Conservation (phyloP, 2,888 invertebrate species). For the Nomada ferruginata region DNA sequence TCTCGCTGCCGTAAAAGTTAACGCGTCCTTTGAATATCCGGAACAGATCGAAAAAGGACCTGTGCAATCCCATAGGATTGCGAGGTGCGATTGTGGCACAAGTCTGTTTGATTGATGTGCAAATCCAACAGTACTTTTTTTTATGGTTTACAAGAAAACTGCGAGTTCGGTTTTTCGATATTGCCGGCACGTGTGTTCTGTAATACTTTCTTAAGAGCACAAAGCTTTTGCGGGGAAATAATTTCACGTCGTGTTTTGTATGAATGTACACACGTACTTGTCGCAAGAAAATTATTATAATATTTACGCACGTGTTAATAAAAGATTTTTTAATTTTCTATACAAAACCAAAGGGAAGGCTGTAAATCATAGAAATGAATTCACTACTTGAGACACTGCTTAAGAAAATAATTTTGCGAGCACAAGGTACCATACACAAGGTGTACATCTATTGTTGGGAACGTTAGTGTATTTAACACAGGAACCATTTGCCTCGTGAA, state of each 20-base stretch:
- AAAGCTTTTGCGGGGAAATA: not conserved
- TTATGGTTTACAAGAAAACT: slow-evolving; percentile 2
- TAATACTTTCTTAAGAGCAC: not conserved
- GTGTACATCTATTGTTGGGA: no score
- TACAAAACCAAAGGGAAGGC: no score
- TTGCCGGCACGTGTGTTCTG: not conserved
- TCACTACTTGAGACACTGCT: not conserved
- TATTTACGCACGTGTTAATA: no score
- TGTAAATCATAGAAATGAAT: not conserved
- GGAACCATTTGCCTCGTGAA: no score
- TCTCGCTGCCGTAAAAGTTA: slow-evolving; percentile 14
- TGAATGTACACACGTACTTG: not conserved
- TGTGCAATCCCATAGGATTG: slow-evolving; percentile 27
- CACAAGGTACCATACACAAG: no score
- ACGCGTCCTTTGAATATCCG: slow-evolving; percentile 24
- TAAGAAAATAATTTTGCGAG: no score
- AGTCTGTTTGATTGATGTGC: slow-evolving; percentile 41
- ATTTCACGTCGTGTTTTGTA: not conserved
- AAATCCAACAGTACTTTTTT: slow-evolving; percentile 14
- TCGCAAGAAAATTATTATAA: no score
- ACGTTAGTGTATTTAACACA: no score
- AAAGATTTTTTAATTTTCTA: no score
- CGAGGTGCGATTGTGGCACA: slow-evolving; percentile 1
- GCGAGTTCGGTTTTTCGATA: not conserved
- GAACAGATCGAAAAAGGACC: slow-evolving; percentile 20